phyloP scores from a whole-genome alignment of 2,113 vertebrate species.

The Crocuta crocuta region DNA sequence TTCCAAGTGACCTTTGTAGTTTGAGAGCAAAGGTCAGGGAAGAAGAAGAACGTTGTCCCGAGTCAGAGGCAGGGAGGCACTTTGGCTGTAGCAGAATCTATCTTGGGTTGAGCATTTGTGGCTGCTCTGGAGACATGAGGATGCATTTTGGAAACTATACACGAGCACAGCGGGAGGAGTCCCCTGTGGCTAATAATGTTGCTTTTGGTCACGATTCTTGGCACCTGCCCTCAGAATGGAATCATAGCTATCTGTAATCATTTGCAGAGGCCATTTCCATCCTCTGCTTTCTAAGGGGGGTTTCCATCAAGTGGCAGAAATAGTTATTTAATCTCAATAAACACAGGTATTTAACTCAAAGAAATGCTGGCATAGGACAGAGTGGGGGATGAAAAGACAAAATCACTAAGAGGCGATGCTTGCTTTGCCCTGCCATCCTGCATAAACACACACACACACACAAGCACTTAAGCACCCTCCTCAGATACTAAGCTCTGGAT shows the following conservation, averaged over 20 bases:
- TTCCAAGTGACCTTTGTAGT: background rate
- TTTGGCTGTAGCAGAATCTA: background rate
- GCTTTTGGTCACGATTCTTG: slow-evolving; percentile 51
- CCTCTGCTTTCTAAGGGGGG: background rate
- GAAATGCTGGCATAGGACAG: background rate
- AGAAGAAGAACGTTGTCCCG: background rate
- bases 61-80: background rate
- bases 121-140: background rate
- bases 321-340: background rate
- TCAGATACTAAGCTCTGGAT: background rate
- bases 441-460: background rate
- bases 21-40: background rate
- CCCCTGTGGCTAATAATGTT: slow-evolving; percentile 35
- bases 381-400: background rate
- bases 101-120: background rate
- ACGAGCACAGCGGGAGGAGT: background rate
- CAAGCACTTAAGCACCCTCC: background rate
- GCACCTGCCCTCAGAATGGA: background rate
- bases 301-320: slow-evolving; percentile 24
- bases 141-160: slow-evolving; percentile 46
- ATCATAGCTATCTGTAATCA: slow-evolving; percentile 13
- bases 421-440: background rate
- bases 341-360: background rate
- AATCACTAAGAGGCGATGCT: background rate
- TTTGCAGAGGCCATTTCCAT: slow-evolving; percentile 19